Percentiles rank a stretch among this genome's conserved stretches.
phyloP scores from a whole-genome alignment of 2,888 invertebrate species.

The Antheraea assamensis region DNA sequence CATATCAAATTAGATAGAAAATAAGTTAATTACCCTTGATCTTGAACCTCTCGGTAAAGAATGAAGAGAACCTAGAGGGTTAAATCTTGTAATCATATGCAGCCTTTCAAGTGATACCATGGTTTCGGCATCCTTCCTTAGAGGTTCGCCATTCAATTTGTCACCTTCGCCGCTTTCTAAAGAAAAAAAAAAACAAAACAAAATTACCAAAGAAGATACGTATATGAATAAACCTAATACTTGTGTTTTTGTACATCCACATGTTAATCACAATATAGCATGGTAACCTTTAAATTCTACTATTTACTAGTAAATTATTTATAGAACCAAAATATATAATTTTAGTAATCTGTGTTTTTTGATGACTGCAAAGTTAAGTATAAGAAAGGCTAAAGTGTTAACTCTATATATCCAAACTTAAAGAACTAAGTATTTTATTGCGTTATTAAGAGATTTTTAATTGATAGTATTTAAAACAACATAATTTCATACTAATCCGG shows the following conservation, averaged over 20 bases:
- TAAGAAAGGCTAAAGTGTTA: neutral
- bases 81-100: slow-evolving; percentile 88
- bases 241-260: neutral
- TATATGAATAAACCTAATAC: neutral
- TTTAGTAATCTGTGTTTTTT: too few relatives aligned
- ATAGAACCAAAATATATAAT: too few relatives aligned
- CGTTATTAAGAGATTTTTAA: neutral
- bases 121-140: slow-evolving; percentile 86
- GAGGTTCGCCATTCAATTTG: slow-evolving; percentile 83
- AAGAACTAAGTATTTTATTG: neutral
- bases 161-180: slow-evolving; percentile 83
- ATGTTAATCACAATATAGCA: neutral
- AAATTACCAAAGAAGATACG: neutral
- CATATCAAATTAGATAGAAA: neutral
- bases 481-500: too few relatives aligned
- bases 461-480: too few relatives aligned
- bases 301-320: too few relatives aligned
- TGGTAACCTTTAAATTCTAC: neutral
- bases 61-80: slow-evolving; percentile 88
- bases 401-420: neutral
- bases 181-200: neutral
- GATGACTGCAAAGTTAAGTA: too few relatives aligned
- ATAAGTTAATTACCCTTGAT: slow-evolving; percentile 64
- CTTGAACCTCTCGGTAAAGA: slow-evolving; percentile 86
- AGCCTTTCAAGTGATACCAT: slow-evolving; percentile 87